Percentiles rank a stretch among this genome's conserved stretches.
Conservation (phyloP, 2,113 vertebrate genomes). For the Myotis lucifugus region DNA sequence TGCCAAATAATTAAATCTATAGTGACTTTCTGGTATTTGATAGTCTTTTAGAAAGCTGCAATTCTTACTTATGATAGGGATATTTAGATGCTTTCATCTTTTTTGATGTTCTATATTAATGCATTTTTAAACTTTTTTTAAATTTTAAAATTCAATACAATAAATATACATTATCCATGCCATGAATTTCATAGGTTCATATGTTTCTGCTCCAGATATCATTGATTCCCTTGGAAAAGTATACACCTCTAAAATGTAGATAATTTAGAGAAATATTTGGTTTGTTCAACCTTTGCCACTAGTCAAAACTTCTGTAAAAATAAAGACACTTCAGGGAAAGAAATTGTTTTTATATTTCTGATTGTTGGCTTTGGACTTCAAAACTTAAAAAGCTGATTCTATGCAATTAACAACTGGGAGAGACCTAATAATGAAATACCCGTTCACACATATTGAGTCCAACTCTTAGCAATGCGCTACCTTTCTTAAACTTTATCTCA, state of each 20-base stretch:
- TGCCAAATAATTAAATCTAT: background rate
- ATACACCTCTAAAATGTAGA: background rate
- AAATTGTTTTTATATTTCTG: background rate
- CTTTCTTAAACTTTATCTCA: background rate
- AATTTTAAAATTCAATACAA: constrained; percentile 34
- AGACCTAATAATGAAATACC: background rate
- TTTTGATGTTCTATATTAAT: background rate
- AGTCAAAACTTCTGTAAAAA: constrained; percentile 10
- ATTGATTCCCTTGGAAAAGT: constrained; percentile 5
- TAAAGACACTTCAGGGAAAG: background rate
- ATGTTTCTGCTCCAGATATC: background rate
- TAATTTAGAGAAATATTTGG: background rate
- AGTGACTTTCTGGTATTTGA: background rate
- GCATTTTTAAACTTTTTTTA: background rate
- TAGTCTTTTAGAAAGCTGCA: background rate
- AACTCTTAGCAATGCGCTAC: background rate
- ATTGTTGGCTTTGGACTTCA: background rate
- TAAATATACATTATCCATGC: background rate
- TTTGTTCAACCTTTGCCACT: background rate
- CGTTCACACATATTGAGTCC: background rate
- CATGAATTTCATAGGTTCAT: background rate
- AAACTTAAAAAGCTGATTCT: background rate
- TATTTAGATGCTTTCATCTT: background rate
- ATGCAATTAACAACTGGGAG: background rate
- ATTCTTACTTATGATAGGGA: background rate